Evolutionary conservation across 2,113 vertebrate genomes (phyloP).

Genomic region (Malurus alboscapulatus): DNA sequence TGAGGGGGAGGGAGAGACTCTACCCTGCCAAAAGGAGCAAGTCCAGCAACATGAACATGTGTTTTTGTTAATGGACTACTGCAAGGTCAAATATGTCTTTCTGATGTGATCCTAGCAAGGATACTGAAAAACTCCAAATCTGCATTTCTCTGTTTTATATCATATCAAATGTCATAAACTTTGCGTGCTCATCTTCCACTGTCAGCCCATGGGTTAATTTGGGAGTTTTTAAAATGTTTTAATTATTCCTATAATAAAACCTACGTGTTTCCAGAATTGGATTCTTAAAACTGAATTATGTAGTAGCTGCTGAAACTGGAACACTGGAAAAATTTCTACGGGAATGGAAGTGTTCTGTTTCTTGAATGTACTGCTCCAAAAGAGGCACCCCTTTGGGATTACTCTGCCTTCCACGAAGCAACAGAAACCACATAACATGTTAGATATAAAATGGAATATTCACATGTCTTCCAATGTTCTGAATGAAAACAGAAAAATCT

Average conservation of each 20-base stretch:
- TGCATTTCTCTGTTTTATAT: background rate
- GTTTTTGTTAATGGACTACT: background rate
- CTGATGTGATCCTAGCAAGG: background rate
- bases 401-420: background rate
- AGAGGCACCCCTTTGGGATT: background rate
- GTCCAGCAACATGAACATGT: background rate
- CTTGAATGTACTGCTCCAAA: background rate
- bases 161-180: background rate
- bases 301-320: background rate
- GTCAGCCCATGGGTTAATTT: background rate
- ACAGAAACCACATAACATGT: background rate
- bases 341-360: background rate
- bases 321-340: background rate
- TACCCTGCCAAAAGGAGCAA: background rate
- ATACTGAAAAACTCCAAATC: background rate
- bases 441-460: conserved; percentile 1
- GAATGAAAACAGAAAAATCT: background rate
- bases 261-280: background rate
- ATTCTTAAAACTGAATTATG: background rate
- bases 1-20: background rate
- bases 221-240: background rate
- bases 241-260: background rate
- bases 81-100: background rate
- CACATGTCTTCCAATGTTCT: background rate
- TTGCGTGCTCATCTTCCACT: background rate